Evolutionary conservation across 2,888 invertebrate species (phyloP), one percentile per base, ranked within the genome.

Genomic region (Crepidodera aurea): DNA sequence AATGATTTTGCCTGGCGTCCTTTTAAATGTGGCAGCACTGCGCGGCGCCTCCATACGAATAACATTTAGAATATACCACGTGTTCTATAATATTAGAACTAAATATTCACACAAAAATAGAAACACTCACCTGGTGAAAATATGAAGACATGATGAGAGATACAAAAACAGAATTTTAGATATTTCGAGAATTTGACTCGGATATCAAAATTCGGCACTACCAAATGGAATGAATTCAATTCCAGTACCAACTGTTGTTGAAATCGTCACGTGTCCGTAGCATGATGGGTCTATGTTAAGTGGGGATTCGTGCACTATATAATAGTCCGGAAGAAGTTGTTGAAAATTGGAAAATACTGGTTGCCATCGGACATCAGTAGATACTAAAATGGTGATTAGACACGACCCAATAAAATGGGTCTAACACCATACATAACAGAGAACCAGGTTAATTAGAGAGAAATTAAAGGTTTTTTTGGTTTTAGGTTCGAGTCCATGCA

Each of bases 201-300:
- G 6, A 22, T 22, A 22, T 22, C 22, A 2, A 42, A 40, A 13
- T 54, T 54, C 37, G 40, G 53, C 53, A 54, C 51, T 44, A 22
- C 22, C 25, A 12, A 40, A 27, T n/a, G 25, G 18, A 42, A 54
- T 18, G 53, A 16, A 40, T 42, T 27, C 40, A 53, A 53, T 53
- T 53, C 32, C 12, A 54, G 42, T 54, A 44, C 42, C 54, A 54
- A 54, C 54, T 54, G 54, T 54, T 54, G 42, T 54, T 25, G 32
- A 32, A 54, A 54, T 54, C 54, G 54, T 54, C 54, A 54, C 54
- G 40, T 54, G 54, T 10, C 42, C 13, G 27, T 32, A 25, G 29
- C 42, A 44, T 54, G 42, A 44, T 54, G 54, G 53, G 54, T 54
- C 32, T 44, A 29, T 54, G 22, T 40, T 25, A 29, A 44, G 27